Evolutionary conservation across 2,888 invertebrate genomes (phyloP).

Genomic region (Lamproptera curius): DNA sequence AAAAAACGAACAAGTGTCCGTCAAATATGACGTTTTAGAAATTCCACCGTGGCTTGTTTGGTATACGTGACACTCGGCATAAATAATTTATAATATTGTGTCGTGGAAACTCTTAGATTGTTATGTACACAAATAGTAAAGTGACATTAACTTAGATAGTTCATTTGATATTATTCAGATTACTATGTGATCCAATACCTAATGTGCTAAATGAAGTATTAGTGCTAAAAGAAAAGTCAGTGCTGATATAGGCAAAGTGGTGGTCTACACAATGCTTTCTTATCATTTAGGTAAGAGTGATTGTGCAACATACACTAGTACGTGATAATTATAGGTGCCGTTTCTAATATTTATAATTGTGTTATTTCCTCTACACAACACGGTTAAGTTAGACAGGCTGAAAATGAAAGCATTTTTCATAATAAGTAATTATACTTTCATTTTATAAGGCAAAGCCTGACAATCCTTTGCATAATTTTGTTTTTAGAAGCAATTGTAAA

Average conservation of each 20-base stretch:
- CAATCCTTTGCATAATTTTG: constrained; percentile 34
- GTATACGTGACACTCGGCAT: constrained; percentile 31
- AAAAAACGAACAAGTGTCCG: constrained; percentile 54
- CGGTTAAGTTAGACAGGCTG: constrained; percentile 13
- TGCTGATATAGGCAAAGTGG: constrained; percentile 27
- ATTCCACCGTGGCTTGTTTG: constrained; percentile 34
- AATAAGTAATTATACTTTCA: constrained; percentile 27
- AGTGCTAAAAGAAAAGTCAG: constrained; percentile 28
- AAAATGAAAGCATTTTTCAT: constrained; percentile 18
- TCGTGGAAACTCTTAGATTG: constrained; percentile 6
- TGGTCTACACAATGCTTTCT: constrained; percentile 25
- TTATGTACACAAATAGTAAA: constrained; percentile 9
- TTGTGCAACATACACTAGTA: constrained; percentile 39
- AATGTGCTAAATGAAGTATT: constrained; percentile 30
- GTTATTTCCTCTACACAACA: constrained; percentile 33
- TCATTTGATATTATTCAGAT: constrained; percentile 3
- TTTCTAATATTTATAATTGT: too few relatives aligned
- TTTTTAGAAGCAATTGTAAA: too few relatives aligned
- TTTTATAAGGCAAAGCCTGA: constrained; percentile 34
- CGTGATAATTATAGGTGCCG: constrained; percentile 43
- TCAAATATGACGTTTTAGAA: constrained; percentile 62
- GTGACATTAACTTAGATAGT: background rate
- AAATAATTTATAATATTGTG: constrained; percentile 18
- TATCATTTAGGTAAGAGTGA: constrained; percentile 30
- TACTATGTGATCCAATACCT: constrained; percentile 21